phyloP scores from a whole-genome alignment of 2,113 vertebrate genomes.

The Mola mola region DNA sequence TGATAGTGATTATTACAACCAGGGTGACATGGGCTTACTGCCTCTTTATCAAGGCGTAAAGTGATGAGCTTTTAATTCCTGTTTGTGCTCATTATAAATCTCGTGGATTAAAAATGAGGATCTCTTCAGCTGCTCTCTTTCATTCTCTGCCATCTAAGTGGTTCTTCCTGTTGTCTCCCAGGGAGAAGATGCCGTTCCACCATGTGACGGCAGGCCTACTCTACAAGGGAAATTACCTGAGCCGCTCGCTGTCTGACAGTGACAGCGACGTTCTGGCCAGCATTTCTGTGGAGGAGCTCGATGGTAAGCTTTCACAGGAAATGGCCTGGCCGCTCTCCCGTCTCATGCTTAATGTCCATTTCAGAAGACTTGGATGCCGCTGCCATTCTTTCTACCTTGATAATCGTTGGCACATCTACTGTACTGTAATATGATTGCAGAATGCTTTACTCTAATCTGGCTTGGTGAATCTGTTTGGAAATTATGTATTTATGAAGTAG shows the following conservation, averaged over 20 bases:
- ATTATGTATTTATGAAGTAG: not conserved
- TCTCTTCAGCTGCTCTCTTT: not conserved
- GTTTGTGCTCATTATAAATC: too few species aligned
- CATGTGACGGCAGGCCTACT: conserved; percentile 97
- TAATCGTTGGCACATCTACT: too few species aligned
- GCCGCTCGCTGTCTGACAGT: conserved; percentile 92
- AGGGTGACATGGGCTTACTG: too few species aligned
- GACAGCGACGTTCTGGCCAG: conserved; percentile 94
- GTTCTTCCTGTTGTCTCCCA: conserved; percentile 53
- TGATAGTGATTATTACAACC: not conserved
- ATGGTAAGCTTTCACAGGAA: conserved; percentile 83
- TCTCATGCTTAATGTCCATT: conserved; percentile 3
- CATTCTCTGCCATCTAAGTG: not conserved
- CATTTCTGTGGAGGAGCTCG: conserved; percentile 96
- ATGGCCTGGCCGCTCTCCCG: conserved; percentile 10
- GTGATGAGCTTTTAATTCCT: too few species aligned
- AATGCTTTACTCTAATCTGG: not conserved
- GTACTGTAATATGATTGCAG: too few species aligned
- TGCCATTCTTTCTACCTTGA: not conserved
- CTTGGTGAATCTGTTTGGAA: not conserved
- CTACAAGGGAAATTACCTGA: conserved; percentile 98
- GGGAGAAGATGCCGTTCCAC: conserved; percentile 99
- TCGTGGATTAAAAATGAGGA: too few species aligned
- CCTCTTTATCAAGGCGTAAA: too few species aligned
- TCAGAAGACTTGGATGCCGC: conserved; percentile 10